Conservation (phyloP, 1,140 invertebrate genomes). For the Trichoplusia ni region DNA sequence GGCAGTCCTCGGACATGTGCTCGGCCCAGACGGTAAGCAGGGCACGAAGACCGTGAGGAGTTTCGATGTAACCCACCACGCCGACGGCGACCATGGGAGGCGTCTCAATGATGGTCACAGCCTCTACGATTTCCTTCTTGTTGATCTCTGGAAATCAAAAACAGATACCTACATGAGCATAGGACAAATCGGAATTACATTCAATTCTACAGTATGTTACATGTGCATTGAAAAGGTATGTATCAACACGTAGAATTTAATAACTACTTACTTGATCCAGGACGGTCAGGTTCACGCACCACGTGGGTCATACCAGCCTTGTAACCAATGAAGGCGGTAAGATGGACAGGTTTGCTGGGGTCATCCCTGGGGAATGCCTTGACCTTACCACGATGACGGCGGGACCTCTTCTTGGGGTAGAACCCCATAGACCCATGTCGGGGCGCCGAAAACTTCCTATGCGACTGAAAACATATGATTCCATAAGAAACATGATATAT, state of each 20-base stretch:
- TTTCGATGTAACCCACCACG: constrained; percentile 99
- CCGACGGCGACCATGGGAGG: constrained; percentile 99
- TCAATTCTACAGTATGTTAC: too few species aligned
- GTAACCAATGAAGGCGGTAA: constrained; percentile 98
- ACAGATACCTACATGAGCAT: background rate
- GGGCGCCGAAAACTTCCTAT: constrained; percentile 99
- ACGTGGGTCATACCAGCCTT: constrained; percentile 99
- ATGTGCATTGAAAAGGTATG: background rate
- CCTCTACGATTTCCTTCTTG: constrained; percentile 99
- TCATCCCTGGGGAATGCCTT: constrained; percentile 99
- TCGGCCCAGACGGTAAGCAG: constrained; percentile 99
- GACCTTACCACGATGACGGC: constrained; percentile 97
- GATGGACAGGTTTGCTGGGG: constrained; percentile 96
- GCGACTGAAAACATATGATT: constrained; percentile 90
- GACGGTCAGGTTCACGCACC: constrained; percentile 98
- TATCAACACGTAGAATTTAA: background rate
- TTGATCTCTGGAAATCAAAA: constrained; percentile 91
- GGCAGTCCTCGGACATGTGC: constrained; percentile 98
- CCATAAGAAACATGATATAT: background rate
- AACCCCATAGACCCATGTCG: constrained; percentile 99
- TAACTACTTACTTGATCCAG: constrained; percentile 98
- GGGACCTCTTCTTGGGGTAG: constrained; percentile 98
- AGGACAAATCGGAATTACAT: background rate
- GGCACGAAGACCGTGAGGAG: constrained; percentile 96
- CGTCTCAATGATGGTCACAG: constrained; percentile 98